These are phyloP conservation scores for Allygus modestus DNA, from an alignment of 2,888 invertebrate genomes.

Conservation along the genomic window DNA sequence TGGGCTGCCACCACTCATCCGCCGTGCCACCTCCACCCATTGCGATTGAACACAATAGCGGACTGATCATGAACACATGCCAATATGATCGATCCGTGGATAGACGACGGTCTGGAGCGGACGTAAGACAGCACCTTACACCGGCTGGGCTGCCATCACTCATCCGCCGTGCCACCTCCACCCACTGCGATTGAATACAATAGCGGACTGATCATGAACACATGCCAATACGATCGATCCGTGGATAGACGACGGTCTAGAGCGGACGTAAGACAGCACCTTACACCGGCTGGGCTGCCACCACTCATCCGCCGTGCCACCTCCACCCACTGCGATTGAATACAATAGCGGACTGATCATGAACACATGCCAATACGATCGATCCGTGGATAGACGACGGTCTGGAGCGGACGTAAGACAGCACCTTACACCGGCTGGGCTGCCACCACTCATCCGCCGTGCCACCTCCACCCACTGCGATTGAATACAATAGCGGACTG, in stretches of 20 bases:
- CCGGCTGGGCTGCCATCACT: not conserved
- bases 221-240: too few relatives aligned
- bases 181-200: not conserved
- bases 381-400: not conserved
- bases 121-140: slow-evolving; percentile 24
- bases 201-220: not conserved
- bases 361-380: too few relatives aligned
- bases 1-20: not conserved
- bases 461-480: not conserved
- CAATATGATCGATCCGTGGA: not conserved
- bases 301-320: not conserved
- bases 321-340: not conserved
- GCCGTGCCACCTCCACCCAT: not conserved
- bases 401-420: slow-evolving; percentile 16
- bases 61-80: not conserved
- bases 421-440: not conserved
- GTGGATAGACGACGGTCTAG: not conserved
- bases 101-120: not conserved
- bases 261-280: slow-evolving; percentile 16
- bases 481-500: too few relatives aligned
- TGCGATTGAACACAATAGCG: not conserved
- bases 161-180: not conserved
- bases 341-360: too few relatives aligned
- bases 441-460: not conserved
- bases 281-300: not conserved